Base-by-base conservation (phyloP, 2,888 invertebrate genomes). In the Strigamia maritima region DNA sequence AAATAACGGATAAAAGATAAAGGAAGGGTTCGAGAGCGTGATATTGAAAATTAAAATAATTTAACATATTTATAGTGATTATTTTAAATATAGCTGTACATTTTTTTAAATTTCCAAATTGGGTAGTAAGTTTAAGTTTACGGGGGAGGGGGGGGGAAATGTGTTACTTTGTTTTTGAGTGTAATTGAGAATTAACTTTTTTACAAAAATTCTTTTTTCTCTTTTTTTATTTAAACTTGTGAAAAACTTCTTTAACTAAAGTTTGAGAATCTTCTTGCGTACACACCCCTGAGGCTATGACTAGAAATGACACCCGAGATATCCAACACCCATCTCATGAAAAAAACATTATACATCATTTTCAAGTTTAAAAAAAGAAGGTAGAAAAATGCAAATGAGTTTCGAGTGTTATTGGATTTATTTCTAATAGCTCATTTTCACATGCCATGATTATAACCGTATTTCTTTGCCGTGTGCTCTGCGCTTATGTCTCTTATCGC, bases 261-360 rank as follows among this genome's bases (percentile, higher is more conserved):
- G 54, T 54, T 54, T 54, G 54, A 54, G 54, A 54, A 54, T n/a
- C 54, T n/a, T 4, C 54, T 54, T 54, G 54, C 54, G 54, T 54
- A 54, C 54, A 54, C 54, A 54, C 54, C 22, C 54, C 54, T 19
- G 54, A 54, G 54, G 54, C 54, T 54, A 54, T 54, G 54, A 54
- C 54, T 54, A 54, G 54, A 54, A 54, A 54, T 54, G 54, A 54
- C 54, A 54, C 54, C 22, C 54, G 54, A 54, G 54, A 54, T 54
- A 54, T 54, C 54, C 54, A 54, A 54, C 54, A 54, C 54, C 54
- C 54, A 16, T 44, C 44, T 44, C 44, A 54, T 54, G 54, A 54
- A 54, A 54, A 54, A 54, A 54, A 54, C 54, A 54, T 54, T 54
- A 54, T 22, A 54, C 19, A 54, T 54, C 54, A 54, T 54, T 54